Base-by-base conservation (phyloP, 2,888 invertebrate genomes). In the Diploptera punctata region DNA sequence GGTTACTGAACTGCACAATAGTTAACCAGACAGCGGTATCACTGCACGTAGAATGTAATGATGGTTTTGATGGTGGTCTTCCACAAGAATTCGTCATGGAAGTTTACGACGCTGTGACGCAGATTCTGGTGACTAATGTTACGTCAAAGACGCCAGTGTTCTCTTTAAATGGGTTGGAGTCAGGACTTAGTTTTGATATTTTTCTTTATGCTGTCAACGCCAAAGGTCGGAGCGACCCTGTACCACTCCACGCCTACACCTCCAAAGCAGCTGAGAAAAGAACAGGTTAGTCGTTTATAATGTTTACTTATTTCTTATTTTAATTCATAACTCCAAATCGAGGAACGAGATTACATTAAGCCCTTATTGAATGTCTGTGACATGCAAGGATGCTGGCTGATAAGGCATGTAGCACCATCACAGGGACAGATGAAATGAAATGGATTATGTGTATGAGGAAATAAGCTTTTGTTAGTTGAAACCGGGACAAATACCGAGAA, bases 1-100 rank as follows among this genome's bases (percentile, higher is more conserved):
- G 89, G 9, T 86, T 91, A 74, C 86, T 88, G 75, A 92, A 93
- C 82, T 93, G 93, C 82, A 89, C 90, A 69, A 87, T 92, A 76
- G 84, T 89, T 75, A 93, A 93, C 83, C 90, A 91, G 81, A 92
- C 92, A 33, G 88, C 89, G 72, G 90, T 90, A 77, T 89, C 91
- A 38, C 83, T 93, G 77, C 88, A 89, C 82, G 89, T 92, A 76
- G 91, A 91, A 81, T 93, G 93, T 82, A 82, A 87, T 29, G 91
- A 91, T 79, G 92, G 92, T 72, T 93, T 92, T 82, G 90, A 93
- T 81, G 93, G 93, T 19, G 93, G 93, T 54, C 84, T 93, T 73
- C 87, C 87, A 74, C 92, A 92, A 82, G 87, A 88, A 81, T 93
- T 92, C 82, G 87, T 90, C 77, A 89, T 92, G 85, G 91, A 92